Base-by-base conservation (phyloP, 2,113 vertebrate genomes). In the Elaphurus davidianus region DNA sequence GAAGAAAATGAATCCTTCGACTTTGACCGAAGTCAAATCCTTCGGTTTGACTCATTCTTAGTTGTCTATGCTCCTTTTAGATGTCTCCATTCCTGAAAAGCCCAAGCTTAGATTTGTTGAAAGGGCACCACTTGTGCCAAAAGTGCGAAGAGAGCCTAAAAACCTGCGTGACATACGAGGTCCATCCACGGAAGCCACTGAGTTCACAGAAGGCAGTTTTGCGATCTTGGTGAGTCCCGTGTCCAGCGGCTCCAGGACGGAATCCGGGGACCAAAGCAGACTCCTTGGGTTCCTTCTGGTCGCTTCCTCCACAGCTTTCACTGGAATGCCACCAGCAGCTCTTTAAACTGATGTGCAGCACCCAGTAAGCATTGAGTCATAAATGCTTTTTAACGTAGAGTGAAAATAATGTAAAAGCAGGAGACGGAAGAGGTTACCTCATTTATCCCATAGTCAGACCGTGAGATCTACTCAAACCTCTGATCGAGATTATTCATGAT, bases 81-180 rank as follows among this genome's bases (percentile, higher is more conserved):
- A 98, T 59, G 98, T 99, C 95, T 83, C 98, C 54, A 96, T 99
- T 52, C 99, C 99, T 16, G 99, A 99, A 11, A 99, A 85, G 89
- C 96, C 99, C 6, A 99, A 99, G 95, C 98, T 99, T n/a, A 99
- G 99, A 64, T 99, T 99, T 97, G 1, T 99, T 76, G 99, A 99
- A 15, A 99, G 99, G 93, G 99, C 98, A 5, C 99, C 99, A 0
- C 99, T 99, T 3, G 95, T 99, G 1, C 99, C 99, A 84, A 99
- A 99, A 92, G 98, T 98, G 0, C 99, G 76, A 85, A 99, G 99
- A 98, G 99, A 99, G 97, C 99, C 98, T 40, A 99, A 99, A 97
- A 99, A 71, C 33, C 98, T 99, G 33, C 97, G 98, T 30, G 99
- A 99, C 59, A 99, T 99, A 96, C 99, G 99, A 0, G 99, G 99